Conservation (phyloP, 2,797 vertebrate species). For the Leptoclinus maculatus region DNA sequence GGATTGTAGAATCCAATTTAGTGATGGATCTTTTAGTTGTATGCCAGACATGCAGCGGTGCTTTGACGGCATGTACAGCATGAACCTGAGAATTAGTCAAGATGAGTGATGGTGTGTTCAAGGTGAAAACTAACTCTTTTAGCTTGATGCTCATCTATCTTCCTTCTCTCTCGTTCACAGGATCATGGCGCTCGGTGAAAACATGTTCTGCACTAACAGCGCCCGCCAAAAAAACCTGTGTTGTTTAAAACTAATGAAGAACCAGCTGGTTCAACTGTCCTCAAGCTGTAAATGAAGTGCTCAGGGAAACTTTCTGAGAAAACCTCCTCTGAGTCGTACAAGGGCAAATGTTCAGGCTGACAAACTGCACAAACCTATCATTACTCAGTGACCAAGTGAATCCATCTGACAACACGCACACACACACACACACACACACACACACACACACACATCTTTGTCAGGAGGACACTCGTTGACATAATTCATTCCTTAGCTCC, state of each 20-base stretch:
- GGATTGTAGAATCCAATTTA: constrained; percentile 35
- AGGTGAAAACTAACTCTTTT: constrained; percentile 82
- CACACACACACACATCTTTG: not conserved
- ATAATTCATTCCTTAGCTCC: no score
- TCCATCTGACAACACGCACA: constrained; percentile 18
- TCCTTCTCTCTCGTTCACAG: constrained; percentile 56
- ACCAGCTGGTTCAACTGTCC: constrained; percentile 65
- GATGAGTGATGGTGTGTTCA: constrained; percentile 79
- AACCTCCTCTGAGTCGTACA: constrained; percentile 37
- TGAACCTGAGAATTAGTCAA: constrained; percentile 75
- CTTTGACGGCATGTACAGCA: constrained; percentile 63
- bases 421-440: constrained; percentile 4
- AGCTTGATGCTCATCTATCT: constrained; percentile 70
- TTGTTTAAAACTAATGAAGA: constrained; percentile 73
- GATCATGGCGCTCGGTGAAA: constrained; percentile 52
- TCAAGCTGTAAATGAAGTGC: constrained; percentile 58
- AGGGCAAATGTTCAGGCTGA: constrained; percentile 39
- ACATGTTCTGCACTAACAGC: constrained; percentile 50
- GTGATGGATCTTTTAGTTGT: constrained; percentile 54
- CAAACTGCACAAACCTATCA: constrained; percentile 31
- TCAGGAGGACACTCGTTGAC: no score
- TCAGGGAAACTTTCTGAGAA: constrained; percentile 48
- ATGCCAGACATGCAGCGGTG: constrained; percentile 33
- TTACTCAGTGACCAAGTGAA: constrained; percentile 28
- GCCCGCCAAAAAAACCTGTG: constrained; percentile 60